Evolutionary conservation across 2,113 vertebrate genomes (phyloP).

Genomic region (Coryphaenoides rupestris): DNA sequence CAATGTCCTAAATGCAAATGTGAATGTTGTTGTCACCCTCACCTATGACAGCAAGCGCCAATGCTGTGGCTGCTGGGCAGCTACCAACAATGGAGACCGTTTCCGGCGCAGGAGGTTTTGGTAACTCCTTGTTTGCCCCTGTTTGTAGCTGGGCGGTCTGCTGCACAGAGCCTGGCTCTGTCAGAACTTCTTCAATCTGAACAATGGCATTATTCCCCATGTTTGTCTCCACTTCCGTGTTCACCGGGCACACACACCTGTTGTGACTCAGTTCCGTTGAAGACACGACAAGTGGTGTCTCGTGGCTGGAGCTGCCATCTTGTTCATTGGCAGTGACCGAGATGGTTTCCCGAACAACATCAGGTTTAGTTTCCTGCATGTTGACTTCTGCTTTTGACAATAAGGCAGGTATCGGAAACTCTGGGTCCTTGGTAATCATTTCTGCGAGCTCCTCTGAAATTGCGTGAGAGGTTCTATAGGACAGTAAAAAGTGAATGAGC

Average conservation of each 20-base stretch:
- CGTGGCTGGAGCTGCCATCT: not conserved
- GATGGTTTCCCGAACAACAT: not conserved
- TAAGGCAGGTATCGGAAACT: not conserved
- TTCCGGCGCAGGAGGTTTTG: not conserved
- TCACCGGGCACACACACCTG: not conserved
- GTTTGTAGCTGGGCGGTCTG: not conserved
- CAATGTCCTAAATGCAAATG: not conserved
- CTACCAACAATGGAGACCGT: not conserved
- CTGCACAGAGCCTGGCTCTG: not conserved
- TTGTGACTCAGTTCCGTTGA: not conserved
- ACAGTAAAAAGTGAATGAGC: not conserved
- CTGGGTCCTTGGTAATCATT: constrained; percentile 1
- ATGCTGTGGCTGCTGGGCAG: not conserved
- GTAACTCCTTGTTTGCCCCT: not conserved
- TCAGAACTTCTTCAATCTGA: not conserved
- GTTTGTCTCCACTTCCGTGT: not conserved
- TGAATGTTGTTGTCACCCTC: not conserved
- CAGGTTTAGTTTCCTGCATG: constrained; percentile 1
- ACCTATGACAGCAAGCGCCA: constrained; percentile 4
- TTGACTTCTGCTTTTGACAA: not conserved
- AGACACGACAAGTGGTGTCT: not conserved
- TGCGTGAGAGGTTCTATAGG: not conserved
- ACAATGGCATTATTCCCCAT: not conserved
- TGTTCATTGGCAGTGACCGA: not conserved
- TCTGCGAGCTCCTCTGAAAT: not conserved